These are phyloP conservation scores for Cyrtodaria siliqua DNA, from an alignment of 2,888 invertebrate species.

Conservation along the genomic window DNA sequence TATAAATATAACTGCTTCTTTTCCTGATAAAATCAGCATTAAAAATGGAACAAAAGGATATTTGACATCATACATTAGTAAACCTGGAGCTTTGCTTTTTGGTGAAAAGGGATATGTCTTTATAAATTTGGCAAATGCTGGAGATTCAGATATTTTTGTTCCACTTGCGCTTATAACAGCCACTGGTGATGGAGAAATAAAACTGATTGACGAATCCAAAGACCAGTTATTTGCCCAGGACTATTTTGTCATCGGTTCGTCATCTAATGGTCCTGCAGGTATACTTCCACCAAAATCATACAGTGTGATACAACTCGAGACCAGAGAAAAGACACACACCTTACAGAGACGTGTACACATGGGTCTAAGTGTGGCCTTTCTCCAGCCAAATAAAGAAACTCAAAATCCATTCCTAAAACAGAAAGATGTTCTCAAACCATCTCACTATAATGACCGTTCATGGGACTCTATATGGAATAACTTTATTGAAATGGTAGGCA, in stretches of 20 bases:
- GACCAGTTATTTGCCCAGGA: background rate
- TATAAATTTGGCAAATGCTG: conserved; percentile 32
- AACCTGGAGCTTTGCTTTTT: conserved; percentile 18
- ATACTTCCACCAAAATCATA: conserved; percentile 24
- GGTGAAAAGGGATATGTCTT: conserved; percentile 28
- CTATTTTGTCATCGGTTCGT: conserved; percentile 19
- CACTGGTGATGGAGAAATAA: conserved; percentile 20
- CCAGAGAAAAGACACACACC: conserved; percentile 11
- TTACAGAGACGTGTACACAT: background rate
- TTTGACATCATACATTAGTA: conserved; percentile 1
- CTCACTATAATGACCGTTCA: conserved; percentile 8
- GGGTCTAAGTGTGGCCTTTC: background rate
- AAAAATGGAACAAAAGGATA: conserved; percentile 30
- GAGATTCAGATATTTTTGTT: conserved; percentile 35
- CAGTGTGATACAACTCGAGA: conserved; percentile 21
- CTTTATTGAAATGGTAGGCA: conserved; percentile 32
- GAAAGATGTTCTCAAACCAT: conserved; percentile 16
- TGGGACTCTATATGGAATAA: conserved; percentile 46
- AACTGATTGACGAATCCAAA: conserved; percentile 13
- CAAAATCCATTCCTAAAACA: conserved; percentile 19
- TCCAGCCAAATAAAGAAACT: conserved; percentile 12
- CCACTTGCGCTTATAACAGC: conserved; percentile 26
- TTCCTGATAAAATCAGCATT: background rate
- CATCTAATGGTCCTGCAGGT: conserved; percentile 32
- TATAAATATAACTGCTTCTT: background rate